Base-by-base conservation (phyloP, 2,113 vertebrate species). In the Taurulus bubalis region DNA sequence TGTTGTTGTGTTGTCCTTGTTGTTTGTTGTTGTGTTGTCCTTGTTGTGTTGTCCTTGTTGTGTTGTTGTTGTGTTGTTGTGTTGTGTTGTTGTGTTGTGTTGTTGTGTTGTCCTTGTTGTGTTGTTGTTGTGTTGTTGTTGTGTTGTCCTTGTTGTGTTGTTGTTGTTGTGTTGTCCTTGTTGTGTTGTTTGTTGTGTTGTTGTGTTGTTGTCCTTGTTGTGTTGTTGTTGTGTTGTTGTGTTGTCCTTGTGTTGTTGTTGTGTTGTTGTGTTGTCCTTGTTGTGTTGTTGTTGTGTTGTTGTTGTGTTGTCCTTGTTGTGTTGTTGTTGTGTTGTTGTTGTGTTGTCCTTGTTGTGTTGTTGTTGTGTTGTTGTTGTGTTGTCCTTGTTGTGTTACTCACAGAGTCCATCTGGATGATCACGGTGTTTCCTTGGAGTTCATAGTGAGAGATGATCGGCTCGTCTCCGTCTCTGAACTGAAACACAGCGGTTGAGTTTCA, bases 361-460 rank as follows among this genome's bases (percentile, higher is more conserved):
- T 38, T 18, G 15, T 6, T 47, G 45, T 47, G 45, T 47, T 47
- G 45, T 47, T 16, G 15, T 47, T 16, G 15, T 47, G 40, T 12
- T 32, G 30, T 32, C 30, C 4, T 40, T 40, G 40, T 40, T 40
- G 38, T 47, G 36, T 7, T 51, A 91, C 95, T 89, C 94, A 98
- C 97, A 0, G 94, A 92, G 55, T 97, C 92, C 73, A 96, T 76
- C 76, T 98, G 96, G 64, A 98, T 85, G 82, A 97, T 28, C 38
- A 98, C 90, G 0, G 94, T 95, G 55, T 93, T 93, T 1, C 96
- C 96, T 62, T 90, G 90, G 22, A 97, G 93, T 71, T 96, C 92
- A 38, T 96, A 99, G 84, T 95, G 86, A n/a, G 94, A 92, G 84
- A 98, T 81, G 42, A 95, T 0, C 16, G 94, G 95, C 74, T 97